Percentiles rank a stretch among this genome's conserved stretches.
phyloP scores from a whole-genome alignment of 2,888 invertebrate genomes.

The Tachina lurida region DNA sequence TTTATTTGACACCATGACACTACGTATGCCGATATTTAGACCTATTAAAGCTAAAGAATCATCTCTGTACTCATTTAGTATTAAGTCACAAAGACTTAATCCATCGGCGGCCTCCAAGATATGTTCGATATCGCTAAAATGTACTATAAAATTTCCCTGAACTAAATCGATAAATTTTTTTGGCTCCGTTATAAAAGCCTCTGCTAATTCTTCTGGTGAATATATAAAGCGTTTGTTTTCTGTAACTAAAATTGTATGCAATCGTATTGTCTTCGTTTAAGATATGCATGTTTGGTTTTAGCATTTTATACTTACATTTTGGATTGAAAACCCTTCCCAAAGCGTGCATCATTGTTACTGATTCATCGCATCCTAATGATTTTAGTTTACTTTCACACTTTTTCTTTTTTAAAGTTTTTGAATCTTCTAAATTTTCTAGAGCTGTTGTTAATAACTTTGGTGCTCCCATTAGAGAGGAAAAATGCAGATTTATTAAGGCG shows the following conservation, averaged over 20 bases:
- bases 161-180: slow-evolving; percentile 87
- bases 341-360: slow-evolving; percentile 89
- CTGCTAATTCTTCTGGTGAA: slow-evolving; percentile 86
- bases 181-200: slow-evolving; percentile 87
- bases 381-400: slow-evolving; percentile 78
- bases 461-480: slow-evolving; percentile 89
- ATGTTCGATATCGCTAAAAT: slow-evolving; percentile 87
- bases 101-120: slow-evolving; percentile 86
- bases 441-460: slow-evolving; percentile 70
- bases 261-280: background rate
- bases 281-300: background rate
- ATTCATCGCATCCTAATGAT: slow-evolving; percentile 87
- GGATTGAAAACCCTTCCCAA: slow-evolving; percentile 90
- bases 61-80: slow-evolving; percentile 87
- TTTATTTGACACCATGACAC: slow-evolving; percentile 89
- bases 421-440: slow-evolving; percentile 44
- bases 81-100: slow-evolving; percentile 88
- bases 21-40: slow-evolving; percentile 86
- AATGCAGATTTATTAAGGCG: slow-evolving; percentile 92
- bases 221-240: slow-evolving; percentile 84
- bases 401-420: slow-evolving; percentile 64
- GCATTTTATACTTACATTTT: slow-evolving; percentile 85
- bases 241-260: slow-evolving; percentile 76
- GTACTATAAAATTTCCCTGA: slow-evolving; percentile 89
- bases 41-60: slow-evolving; percentile 83